A percentile compares a stretch with the other conserved stretches of the same genome.
These are phyloP conservation scores for Diplodus puntazzo DNA, from an alignment of 2,797 vertebrate species.

Conservation along the genomic window DNA sequence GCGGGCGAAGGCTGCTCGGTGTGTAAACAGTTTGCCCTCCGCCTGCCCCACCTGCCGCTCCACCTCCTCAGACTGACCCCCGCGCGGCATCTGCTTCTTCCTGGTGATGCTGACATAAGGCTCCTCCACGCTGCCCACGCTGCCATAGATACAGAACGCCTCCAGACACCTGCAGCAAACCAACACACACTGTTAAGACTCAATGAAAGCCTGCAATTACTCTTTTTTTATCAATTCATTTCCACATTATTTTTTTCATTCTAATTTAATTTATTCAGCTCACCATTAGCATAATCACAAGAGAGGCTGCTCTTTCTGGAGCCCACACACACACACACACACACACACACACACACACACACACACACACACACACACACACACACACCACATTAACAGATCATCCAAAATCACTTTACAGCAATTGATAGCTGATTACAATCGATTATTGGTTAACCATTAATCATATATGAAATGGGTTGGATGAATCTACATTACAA, in stretches of 20 bases:
- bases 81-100: conserved; percentile 93
- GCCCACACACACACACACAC: not conserved
- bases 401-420: no score
- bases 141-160: conserved; percentile 94
- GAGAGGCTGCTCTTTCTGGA: not conserved
- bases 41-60: conserved; percentile 97
- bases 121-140: conserved; percentile 90
- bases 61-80: conserved; percentile 91
- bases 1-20: conserved; percentile 95
- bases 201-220: not conserved
- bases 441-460: no score
- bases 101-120: conserved; percentile 98
- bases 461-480: no score
- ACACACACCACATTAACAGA: not conserved
- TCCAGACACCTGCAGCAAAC: conserved; percentile 92
- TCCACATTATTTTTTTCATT: not conserved
- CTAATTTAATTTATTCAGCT: not conserved
- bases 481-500: no score
- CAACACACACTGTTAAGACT: conserved; percentile 22
- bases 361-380: not conserved
- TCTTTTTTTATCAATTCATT: not conserved
- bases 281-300: not conserved
- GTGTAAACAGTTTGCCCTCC: conserved; percentile 94
- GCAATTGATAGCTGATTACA: no score
- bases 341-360: not conserved